A percentile compares a stretch with the other conserved stretches of the same genome.
Conservation (phyloP, 2,888 invertebrate genomes). For the Craniophora ligustri region DNA sequence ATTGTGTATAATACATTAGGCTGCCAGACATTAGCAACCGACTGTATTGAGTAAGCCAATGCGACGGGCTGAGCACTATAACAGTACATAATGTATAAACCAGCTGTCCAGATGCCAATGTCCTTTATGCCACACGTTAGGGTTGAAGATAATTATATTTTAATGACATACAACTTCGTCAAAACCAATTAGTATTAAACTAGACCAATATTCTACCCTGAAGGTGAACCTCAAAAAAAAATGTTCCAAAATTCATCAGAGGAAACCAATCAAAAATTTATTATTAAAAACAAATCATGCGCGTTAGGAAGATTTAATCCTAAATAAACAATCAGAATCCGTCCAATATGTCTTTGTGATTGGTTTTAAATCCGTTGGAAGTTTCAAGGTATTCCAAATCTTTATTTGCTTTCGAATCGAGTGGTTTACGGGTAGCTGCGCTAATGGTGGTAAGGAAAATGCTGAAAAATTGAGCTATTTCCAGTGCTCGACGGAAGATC, state of each 20-base stretch:
- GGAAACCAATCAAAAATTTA: constrained; percentile 27
- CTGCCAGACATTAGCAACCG: constrained; percentile 8
- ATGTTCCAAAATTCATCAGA: constrained; percentile 14
- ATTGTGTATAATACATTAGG: constrained; percentile 1
- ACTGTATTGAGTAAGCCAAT: constrained; percentile 11
- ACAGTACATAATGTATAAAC: no score
- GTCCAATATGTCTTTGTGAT: constrained; percentile 59
- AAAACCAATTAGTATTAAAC: no score
- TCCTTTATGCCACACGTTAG: background rate
- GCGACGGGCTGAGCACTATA: constrained; percentile 3
- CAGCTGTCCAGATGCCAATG: constrained; percentile 15
- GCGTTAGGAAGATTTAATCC: constrained; percentile 37
- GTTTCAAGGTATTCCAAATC: constrained; percentile 55
- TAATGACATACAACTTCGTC: no score
- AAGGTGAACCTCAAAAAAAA: background rate
- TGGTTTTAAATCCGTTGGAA: constrained; percentile 62
- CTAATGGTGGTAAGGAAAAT: constrained; percentile 62
- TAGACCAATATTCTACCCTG: no score
- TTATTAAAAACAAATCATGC: constrained; percentile 30
- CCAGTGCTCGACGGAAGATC: constrained; percentile 47
- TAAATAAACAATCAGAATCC: constrained; percentile 54
- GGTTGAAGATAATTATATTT: no score
- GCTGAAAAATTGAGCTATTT: constrained; percentile 61
- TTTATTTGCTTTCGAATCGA: constrained; percentile 59
- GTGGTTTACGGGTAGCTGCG: constrained; percentile 48